These are phyloP conservation scores for Xenops minutus DNA, from an alignment of 2,797 vertebrate genomes.

Conservation along the genomic window DNA sequence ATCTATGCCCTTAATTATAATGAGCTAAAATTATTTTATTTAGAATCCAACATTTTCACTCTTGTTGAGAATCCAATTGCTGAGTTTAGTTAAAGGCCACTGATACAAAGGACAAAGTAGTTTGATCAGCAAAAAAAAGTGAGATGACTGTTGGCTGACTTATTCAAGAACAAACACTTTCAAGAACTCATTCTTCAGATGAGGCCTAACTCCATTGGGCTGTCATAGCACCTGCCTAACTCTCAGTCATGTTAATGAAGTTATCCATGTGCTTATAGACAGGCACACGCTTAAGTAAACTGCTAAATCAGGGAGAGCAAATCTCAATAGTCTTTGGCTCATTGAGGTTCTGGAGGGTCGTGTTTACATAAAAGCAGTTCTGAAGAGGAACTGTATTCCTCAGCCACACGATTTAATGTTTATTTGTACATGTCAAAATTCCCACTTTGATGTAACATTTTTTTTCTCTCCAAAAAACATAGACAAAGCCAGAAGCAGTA, in stretches of 20 bases:
- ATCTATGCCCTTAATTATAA: not conserved
- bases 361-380: conserved; percentile 31
- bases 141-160: conserved; percentile 10
- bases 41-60: not conserved
- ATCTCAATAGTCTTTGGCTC: conserved; percentile 4
- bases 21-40: not conserved
- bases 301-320: conserved; percentile 48
- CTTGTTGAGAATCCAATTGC: not conserved
- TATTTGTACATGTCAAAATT: not conserved
- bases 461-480: not conserved
- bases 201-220: conserved; percentile 29
- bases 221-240: conserved; percentile 38
- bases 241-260: conserved; percentile 54
- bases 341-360: not conserved
- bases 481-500: not conserved
- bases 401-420: not conserved
- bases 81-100: not conserved
- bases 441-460: not conserved
- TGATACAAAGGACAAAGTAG: not conserved
- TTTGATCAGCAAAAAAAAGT: not conserved
- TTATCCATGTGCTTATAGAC: conserved; percentile 48
- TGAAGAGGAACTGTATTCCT: conserved; percentile 3
- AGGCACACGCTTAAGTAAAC: conserved; percentile 38
- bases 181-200: conserved; percentile 12
- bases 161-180: conserved; percentile 23